Percentiles rank a stretch among this genome's conserved stretches.
Conservation (phyloP, 2,888 invertebrate genomes). For the Limnephilus auricula region DNA sequence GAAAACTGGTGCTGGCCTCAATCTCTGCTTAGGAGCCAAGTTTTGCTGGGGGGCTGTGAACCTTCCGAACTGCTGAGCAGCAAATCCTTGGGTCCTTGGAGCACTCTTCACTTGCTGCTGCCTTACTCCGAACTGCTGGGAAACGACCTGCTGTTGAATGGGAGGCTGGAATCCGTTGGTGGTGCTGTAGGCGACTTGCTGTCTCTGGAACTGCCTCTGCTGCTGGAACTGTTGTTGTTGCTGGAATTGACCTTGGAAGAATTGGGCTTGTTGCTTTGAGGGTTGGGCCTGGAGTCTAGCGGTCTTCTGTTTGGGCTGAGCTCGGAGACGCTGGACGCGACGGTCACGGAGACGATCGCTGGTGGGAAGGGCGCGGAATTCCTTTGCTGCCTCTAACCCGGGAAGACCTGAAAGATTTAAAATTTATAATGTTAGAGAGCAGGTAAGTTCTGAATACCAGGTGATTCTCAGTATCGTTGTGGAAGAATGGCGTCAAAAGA, state of each 20-base stretch:
- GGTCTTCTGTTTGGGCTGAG: constrained; percentile 40
- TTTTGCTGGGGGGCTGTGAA: constrained; percentile 54
- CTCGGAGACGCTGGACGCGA: constrained; percentile 49
- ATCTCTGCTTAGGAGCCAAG: constrained; percentile 28
- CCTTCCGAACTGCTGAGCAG: constrained; percentile 55
- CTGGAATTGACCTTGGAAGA: constrained; percentile 31
- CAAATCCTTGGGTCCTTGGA: constrained; percentile 15
- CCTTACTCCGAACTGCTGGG: constrained; percentile 37
- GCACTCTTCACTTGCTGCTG: background rate
- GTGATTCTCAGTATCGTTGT: too few relatives aligned
- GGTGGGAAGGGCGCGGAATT: constrained; percentile 62
- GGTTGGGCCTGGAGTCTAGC: constrained; percentile 45
- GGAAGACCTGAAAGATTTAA: constrained; percentile 63
- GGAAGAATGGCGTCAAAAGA: too few relatives aligned
- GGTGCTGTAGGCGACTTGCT: constrained; percentile 43
- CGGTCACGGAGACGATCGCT: constrained; percentile 51
- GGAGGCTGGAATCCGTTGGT: constrained; percentile 39
- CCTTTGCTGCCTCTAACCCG: constrained; percentile 58
- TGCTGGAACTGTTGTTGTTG: constrained; percentile 42
- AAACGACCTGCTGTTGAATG: background rate
- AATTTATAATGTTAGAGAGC: background rate
- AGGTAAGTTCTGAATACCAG: background rate
- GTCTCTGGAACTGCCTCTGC: constrained; percentile 54
- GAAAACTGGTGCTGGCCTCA: constrained; percentile 49
- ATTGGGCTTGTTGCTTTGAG: background rate